Evolutionary conservation across 2,797 vertebrate genomes (phyloP).

Genomic region (Acanthurus lineatus): DNA sequence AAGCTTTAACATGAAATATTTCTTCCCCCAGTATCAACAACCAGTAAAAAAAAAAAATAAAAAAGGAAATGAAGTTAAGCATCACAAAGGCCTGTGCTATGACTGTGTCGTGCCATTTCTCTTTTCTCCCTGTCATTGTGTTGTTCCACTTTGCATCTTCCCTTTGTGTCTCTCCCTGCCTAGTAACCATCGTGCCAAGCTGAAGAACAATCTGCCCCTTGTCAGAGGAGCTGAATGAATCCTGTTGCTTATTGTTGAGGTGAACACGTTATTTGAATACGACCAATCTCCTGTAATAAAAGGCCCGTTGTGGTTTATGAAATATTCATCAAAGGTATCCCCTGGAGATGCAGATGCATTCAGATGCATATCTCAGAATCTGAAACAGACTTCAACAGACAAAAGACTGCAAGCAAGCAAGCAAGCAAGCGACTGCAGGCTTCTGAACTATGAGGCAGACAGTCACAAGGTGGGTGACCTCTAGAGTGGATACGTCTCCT

Average conservation of each 20-base stretch:
- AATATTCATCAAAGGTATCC: slow-evolving; percentile 84
- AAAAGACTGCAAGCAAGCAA: slow-evolving; percentile 63
- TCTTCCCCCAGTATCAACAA: slow-evolving; percentile 33
- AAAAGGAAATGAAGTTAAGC: slow-evolving; percentile 64
- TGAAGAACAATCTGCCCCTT: slow-evolving; percentile 74
- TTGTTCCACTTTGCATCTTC: slow-evolving; percentile 52
- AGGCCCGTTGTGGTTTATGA: slow-evolving; percentile 76
- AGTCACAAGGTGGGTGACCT: slow-evolving; percentile 76
- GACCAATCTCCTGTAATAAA: slow-evolving; percentile 80
- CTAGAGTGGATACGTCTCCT: slow-evolving; percentile 68
- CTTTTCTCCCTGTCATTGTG: slow-evolving; percentile 40
- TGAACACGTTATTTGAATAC: slow-evolving; percentile 79
- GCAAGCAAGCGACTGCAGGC: slow-evolving; percentile 41
- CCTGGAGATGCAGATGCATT: slow-evolving; percentile 69
- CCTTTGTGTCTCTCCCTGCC: slow-evolving; percentile 56
- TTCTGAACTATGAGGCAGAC: slow-evolving; percentile 63
- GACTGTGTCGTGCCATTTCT: slow-evolving; percentile 39
- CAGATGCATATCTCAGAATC: slow-evolving; percentile 77
- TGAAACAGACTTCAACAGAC: slow-evolving; percentile 70
- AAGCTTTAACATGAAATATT: slow-evolving; percentile 31
- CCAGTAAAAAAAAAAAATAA: slow-evolving; percentile 34
- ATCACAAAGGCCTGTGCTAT: slow-evolving; percentile 41
- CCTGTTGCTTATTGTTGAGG: slow-evolving; percentile 79
- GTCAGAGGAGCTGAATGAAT: slow-evolving; percentile 76
- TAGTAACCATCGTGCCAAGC: slow-evolving; percentile 54